A percentile compares a stretch with the other conserved stretches of the same genome.
Evolutionary conservation across 2,797 vertebrate genomes (phyloP).

Genomic region (Gymnodraco acuticeps): DNA sequence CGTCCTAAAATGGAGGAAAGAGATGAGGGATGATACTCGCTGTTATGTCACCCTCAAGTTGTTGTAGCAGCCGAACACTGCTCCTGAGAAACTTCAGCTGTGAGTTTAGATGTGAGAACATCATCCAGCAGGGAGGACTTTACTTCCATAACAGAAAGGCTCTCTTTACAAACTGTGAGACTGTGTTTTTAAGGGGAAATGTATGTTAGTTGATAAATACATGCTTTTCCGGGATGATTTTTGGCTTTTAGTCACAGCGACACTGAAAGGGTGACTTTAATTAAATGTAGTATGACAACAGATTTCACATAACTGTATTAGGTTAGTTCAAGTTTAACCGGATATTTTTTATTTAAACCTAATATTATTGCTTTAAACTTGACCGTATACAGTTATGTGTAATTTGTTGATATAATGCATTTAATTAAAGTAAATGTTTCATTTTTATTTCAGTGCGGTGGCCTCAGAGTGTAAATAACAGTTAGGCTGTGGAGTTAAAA

Average conservation of each 20-base stretch:
- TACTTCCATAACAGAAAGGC: neutral
- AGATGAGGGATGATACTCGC: conserved; percentile 71
- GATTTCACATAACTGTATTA: too few species aligned
- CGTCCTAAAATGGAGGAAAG: conserved; percentile 88
- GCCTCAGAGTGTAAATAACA: neutral
- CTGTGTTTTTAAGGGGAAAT: neutral
- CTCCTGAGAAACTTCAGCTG: conserved; percentile 24
- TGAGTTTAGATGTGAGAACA: neutral
- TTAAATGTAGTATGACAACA: too few species aligned
- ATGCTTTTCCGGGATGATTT: neutral
- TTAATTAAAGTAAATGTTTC: too few species aligned
- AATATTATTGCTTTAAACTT: too few species aligned
- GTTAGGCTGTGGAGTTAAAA: neutral
- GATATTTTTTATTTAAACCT: too few species aligned
- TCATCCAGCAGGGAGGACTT: conserved; percentile 4
- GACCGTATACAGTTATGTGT: too few species aligned
- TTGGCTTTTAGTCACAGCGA: neutral
- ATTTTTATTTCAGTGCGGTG: too few species aligned
- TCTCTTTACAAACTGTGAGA: neutral
- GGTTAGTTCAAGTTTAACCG: too few species aligned
- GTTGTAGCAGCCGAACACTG: neutral
- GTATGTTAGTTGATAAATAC: neutral
- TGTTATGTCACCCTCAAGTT: conserved; percentile 66
- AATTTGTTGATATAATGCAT: too few species aligned
- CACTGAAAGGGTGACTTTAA: too few species aligned